phyloP scores from a whole-genome alignment of 2,888 invertebrate genomes.

The Andricus curvator region DNA sequence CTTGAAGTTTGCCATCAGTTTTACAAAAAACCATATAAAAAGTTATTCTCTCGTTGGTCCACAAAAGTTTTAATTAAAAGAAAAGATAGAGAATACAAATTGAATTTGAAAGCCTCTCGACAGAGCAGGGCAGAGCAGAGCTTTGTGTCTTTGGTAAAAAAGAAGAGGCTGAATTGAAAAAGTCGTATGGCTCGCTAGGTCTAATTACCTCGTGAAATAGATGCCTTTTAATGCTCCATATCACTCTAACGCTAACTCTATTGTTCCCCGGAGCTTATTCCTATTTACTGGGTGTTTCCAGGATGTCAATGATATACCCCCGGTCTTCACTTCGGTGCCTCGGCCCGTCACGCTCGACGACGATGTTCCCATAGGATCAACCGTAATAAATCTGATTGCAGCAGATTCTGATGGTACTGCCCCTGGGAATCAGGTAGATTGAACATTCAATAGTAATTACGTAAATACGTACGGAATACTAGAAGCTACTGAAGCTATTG shows the following conservation, averaged over 20 bases:
- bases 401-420: slow-evolving; percentile 91
- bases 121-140: neutral
- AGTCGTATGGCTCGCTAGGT: neutral
- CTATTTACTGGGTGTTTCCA: slow-evolving; percentile 72
- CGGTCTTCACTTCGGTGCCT: slow-evolving; percentile 90
- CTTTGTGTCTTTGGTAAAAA: neutral
- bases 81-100: neutral
- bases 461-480: neutral
- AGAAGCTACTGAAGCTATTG: neutral
- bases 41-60: no score
- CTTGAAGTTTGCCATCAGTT: no score
- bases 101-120: neutral
- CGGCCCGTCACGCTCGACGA: slow-evolving; percentile 92
- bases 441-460: slow-evolving; percentile 11
- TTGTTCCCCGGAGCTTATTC: slow-evolving; percentile 16
- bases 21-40: no score
- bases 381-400: slow-evolving; percentile 89
- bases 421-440: slow-evolving; percentile 87
- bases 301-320: slow-evolving; percentile 94
- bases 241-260: neutral
- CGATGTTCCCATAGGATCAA: slow-evolving; percentile 89
- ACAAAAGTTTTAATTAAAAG: neutral
- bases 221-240: neutral
- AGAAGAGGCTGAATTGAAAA: neutral
- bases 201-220: neutral